A percentile compares a stretch with the other conserved stretches of the same genome.
Evolutionary conservation across 1,140 invertebrate species (phyloP).

Genomic region (Rhopalosiphum maidis): DNA sequence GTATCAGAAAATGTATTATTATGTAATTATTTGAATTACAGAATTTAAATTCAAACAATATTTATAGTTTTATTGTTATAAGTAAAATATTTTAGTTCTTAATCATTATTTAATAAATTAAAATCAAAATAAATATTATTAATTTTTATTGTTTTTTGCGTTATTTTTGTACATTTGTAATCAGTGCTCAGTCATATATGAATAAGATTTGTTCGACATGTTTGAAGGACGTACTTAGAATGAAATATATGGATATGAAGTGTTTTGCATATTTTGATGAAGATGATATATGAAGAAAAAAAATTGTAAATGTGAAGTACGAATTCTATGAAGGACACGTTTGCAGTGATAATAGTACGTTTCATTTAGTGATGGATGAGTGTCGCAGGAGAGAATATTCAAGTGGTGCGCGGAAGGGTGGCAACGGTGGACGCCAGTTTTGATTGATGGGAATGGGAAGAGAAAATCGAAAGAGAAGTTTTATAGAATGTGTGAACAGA

Average conservation of each 20-base stretch:
- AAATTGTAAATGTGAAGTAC: conserved; percentile 13
- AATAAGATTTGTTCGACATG: not conserved
- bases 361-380: conserved; percentile 47
- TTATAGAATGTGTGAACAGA: conserved; percentile 27
- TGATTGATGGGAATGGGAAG: conserved; percentile 41
- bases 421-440: not conserved
- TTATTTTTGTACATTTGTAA: not conserved
- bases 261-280: conserved; percentile 28
- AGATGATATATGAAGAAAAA: conserved; percentile 6
- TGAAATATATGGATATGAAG: not conserved
- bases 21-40: not conserved
- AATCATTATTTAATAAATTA: not conserved
- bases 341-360: conserved; percentile 39
- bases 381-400: conserved; percentile 4
- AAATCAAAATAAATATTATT: not conserved
- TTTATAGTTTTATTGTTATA: not conserved
- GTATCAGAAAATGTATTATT: not conserved
- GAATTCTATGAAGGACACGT: conserved; percentile 7
- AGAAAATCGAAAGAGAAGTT: conserved; percentile 27
- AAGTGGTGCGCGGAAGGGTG: not conserved
- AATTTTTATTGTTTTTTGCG: not conserved
- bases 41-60: not conserved
- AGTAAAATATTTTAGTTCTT: not conserved
- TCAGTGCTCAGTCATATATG: not conserved
- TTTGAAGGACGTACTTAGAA: not conserved